Conservation (phyloP, 2,888 invertebrate genomes). For the Sesamia inferens region DNA sequence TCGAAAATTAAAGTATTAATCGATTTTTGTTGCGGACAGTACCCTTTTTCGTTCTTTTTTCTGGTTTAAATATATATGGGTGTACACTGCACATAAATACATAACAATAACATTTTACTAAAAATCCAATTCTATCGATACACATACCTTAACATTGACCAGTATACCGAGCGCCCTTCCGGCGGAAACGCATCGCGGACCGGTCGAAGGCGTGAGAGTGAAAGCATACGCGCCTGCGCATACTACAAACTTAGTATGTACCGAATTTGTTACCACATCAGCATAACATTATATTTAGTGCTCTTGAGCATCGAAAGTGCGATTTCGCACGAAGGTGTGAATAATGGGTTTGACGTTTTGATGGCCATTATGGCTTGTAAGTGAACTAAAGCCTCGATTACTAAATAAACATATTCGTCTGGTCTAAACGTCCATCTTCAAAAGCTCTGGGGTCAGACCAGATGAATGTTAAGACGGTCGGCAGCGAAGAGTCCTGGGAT, state of each 20-base stretch:
- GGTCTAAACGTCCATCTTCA: background rate
- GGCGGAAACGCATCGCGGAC: slow-evolving; percentile 69
- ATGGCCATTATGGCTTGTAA: background rate
- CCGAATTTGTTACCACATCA: slow-evolving; percentile 64
- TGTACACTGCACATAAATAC: too few relatives aligned
- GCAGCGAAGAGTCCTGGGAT: too few relatives aligned
- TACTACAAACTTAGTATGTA: slow-evolving; percentile 47
- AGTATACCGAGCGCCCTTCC: slow-evolving; percentile 57
- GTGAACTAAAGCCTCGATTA: slow-evolving; percentile 1
- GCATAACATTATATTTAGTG: slow-evolving; percentile 52
- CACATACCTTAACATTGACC: slow-evolving; percentile 50
- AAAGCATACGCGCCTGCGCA: slow-evolving; percentile 70
- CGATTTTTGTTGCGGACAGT: too few relatives aligned
- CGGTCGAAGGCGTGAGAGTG: slow-evolving; percentile 73
- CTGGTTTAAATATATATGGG: too few relatives aligned
- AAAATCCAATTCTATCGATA: slow-evolving; percentile 40
- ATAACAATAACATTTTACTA: background rate
- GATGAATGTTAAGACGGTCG: slow-evolving; percentile 15
- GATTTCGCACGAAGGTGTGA: slow-evolving; percentile 21
- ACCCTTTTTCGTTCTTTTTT: too few relatives aligned
- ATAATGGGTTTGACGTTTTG: slow-evolving; percentile 40
- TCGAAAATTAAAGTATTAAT: too few relatives aligned
- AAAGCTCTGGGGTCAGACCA: background rate
- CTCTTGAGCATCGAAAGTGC: slow-evolving; percentile 48
- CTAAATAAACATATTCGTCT: background rate